Percentiles rank a stretch among this genome's conserved stretches.
These are phyloP conservation scores for Silurus glanis DNA, from an alignment of 2,113 vertebrate genomes.

Conservation along the genomic window DNA sequence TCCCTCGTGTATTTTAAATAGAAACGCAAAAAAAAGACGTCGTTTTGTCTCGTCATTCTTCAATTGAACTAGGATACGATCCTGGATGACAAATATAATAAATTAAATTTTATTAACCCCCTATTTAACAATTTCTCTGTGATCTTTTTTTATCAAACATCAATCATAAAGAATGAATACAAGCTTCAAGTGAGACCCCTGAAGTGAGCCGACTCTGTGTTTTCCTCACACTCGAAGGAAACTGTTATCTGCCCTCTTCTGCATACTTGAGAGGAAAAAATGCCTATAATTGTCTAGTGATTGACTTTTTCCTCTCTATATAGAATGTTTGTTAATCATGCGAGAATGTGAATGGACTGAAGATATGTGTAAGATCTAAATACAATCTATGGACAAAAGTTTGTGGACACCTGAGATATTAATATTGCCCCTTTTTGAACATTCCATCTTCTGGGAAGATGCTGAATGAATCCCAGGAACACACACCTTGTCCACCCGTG, in stretches of 20 bases:
- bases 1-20: not conserved
- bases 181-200: not conserved
- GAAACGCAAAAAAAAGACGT: not conserved
- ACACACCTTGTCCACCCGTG: slow-evolving; percentile 68
- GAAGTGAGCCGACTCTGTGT: not conserved
- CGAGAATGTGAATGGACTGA: not conserved
- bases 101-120: not conserved
- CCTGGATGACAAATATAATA: not conserved
- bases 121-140: not conserved
- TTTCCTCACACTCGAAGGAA: not conserved
- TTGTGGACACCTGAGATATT: too few relatives aligned
- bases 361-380: not conserved
- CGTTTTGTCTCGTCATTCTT: not conserved
- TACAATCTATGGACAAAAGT: not conserved
- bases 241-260: not conserved
- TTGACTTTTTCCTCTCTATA: not conserved
- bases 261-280: not conserved
- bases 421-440: too few relatives aligned
- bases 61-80: not conserved
- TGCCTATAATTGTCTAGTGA: not conserved
- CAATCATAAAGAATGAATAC: not conserved
- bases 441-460: too few relatives aligned
- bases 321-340: not conserved
- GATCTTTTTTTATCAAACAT: too few relatives aligned
- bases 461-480: not conserved